Evolutionary conservation across 1,140 invertebrate genomes (phyloP).

Genomic region (Calycopis cecrops): DNA sequence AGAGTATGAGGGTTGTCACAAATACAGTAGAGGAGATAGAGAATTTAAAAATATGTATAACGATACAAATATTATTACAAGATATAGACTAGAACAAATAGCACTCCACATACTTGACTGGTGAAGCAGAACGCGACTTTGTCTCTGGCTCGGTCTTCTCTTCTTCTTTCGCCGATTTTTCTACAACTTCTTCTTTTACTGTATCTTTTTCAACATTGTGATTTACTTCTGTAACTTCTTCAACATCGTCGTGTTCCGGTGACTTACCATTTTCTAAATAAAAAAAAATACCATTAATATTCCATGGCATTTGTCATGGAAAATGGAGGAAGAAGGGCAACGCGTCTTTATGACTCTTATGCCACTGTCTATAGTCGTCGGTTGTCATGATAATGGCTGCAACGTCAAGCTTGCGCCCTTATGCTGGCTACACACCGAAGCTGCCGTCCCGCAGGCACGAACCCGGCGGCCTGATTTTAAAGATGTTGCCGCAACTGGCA

Average conservation of each 20-base stretch:
- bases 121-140: constrained; percentile 59
- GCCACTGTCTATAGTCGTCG: too few relatives aligned
- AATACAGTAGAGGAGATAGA: too few relatives aligned
- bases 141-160: constrained; percentile 32
- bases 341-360: too few relatives aligned
- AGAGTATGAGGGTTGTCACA: too few relatives aligned
- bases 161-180: constrained; percentile 28
- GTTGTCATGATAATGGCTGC: too few relatives aligned
- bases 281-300: constrained; percentile 11
- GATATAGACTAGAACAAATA: background rate
- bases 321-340: background rate
- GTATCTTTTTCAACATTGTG: constrained; percentile 33
- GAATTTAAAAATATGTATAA: too few relatives aligned
- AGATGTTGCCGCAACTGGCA: too few relatives aligned
- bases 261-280: constrained; percentile 65
- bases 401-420: too few relatives aligned
- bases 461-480: too few relatives aligned
- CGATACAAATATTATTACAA: too few relatives aligned
- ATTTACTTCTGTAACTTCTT: constrained; percentile 46
- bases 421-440: too few relatives aligned
- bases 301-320: background rate
- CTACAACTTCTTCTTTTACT: constrained; percentile 33
- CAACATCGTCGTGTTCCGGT: constrained; percentile 66
- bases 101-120: constrained; percentile 41
- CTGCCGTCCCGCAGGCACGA: too few relatives aligned